Conservation (phyloP, 2,113 vertebrate species). For the Actenoides hombroni region DNA sequence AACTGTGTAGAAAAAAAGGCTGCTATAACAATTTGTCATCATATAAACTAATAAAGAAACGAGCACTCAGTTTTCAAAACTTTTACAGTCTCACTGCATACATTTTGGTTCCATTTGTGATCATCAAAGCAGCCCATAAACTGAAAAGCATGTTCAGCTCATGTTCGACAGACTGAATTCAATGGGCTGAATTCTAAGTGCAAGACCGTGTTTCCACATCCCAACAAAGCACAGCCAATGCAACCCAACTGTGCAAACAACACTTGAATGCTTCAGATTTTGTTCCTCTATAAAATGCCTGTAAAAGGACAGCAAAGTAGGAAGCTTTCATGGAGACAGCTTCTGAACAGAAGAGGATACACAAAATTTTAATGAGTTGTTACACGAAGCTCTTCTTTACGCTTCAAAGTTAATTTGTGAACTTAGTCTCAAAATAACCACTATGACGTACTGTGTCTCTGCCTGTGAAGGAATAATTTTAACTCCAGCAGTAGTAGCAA, state of each 20-base stretch:
- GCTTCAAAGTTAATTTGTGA: background rate
- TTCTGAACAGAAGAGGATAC: background rate
- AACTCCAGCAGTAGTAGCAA: background rate
- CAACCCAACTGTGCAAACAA: background rate
- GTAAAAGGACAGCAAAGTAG: background rate
- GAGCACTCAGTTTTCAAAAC: background rate
- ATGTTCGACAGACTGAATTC: background rate
- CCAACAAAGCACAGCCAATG: background rate
- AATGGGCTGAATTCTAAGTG: background rate
- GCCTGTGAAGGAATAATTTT: background rate
- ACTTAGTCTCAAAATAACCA: background rate
- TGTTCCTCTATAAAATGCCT: background rate
- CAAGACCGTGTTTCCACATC: background rate
- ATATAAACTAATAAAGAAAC: background rate
- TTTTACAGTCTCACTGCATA: background rate
- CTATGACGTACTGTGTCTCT: background rate
- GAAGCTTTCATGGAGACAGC: background rate
- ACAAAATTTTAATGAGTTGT: background rate
- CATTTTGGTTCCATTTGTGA: background rate
- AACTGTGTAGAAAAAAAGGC: background rate
- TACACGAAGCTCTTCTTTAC: background rate
- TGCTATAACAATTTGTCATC: background rate
- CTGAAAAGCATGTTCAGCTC: background rate
- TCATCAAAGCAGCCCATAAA: background rate
- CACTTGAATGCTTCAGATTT: background rate